A percentile compares a stretch with the other conserved stretches of the same genome.
phyloP scores from a whole-genome alignment of 1,140 invertebrate genomes.

The Sitobion miscanthi region DNA sequence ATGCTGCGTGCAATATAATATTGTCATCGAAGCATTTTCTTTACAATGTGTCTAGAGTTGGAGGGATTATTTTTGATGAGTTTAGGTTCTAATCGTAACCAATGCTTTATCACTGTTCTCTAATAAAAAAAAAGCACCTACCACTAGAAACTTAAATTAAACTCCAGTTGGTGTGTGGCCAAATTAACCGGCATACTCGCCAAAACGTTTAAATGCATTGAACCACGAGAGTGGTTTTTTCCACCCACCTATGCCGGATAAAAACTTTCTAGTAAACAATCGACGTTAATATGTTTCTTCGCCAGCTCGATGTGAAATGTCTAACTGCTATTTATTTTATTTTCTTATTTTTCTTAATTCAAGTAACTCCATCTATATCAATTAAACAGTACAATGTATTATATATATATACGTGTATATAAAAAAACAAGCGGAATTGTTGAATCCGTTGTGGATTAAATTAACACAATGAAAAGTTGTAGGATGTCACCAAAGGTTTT shows the following conservation, averaged over 20 bases:
- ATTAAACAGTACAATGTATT: neutral
- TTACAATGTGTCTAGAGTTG: neutral
- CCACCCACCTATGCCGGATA: neutral
- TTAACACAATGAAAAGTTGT: neutral
- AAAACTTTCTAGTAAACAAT: conserved; percentile 42
- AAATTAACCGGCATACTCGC: conserved; percentile 53
- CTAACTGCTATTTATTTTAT: conserved; percentile 11
- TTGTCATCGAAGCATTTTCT: neutral
- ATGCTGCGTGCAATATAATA: neutral
- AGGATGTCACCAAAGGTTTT: neutral
- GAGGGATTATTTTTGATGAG: conserved; percentile 13
- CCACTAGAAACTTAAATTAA: conserved; percentile 51
- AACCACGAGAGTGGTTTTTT: conserved; percentile 47
- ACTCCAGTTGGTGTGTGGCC: conserved; percentile 49
- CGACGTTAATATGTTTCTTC: conserved; percentile 44
- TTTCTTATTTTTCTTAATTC: conserved; percentile 25
- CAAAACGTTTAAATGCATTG: conserved; percentile 54
- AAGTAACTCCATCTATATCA: neutral
- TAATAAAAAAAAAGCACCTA: conserved; percentile 10
- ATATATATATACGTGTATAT: neutral
- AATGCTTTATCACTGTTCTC: neutral
- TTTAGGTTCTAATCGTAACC: conserved; percentile 15
- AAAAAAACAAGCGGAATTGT: neutral
- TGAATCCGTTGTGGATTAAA: neutral
- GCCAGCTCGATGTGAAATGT: neutral